These are phyloP conservation scores for Callipepla squamata DNA, from an alignment of 2,113 vertebrate species.

Conservation along the genomic window DNA sequence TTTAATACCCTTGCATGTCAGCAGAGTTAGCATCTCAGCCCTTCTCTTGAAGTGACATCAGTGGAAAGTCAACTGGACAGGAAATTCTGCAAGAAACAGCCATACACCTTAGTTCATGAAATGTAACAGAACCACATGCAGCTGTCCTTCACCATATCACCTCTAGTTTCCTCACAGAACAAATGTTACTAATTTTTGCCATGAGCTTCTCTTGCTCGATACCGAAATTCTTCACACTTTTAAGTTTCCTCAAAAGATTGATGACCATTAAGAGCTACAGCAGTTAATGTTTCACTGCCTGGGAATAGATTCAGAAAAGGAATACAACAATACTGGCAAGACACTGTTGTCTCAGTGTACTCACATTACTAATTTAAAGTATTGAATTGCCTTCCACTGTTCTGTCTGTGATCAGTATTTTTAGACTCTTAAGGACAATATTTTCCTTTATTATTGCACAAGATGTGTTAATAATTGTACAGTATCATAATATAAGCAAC, in stretches of 20 bases:
- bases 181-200: background rate
- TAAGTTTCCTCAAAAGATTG: background rate
- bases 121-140: background rate
- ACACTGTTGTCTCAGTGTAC: background rate
- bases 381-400: background rate
- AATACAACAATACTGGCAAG: constrained; percentile 14
- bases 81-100: background rate
- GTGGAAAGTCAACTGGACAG: background rate
- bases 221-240: background rate
- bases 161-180: background rate
- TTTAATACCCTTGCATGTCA: background rate
- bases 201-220: background rate
- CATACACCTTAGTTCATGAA: background rate
- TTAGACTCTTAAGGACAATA: background rate
- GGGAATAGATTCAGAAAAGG: background rate
- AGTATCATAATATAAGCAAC: background rate
- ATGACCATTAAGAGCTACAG: background rate
- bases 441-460: constrained; percentile 48
- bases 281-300: background rate
- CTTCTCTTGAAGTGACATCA: background rate
- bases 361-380: background rate
- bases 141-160: background rate
- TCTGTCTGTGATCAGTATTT: constrained; percentile 19
- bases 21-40: background rate
- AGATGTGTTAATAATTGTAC: background rate